A percentile compares a stretch with the other conserved stretches of the same genome.
phyloP scores from a whole-genome alignment of 1,140 invertebrate species.

The Nixonia krombeini region DNA sequence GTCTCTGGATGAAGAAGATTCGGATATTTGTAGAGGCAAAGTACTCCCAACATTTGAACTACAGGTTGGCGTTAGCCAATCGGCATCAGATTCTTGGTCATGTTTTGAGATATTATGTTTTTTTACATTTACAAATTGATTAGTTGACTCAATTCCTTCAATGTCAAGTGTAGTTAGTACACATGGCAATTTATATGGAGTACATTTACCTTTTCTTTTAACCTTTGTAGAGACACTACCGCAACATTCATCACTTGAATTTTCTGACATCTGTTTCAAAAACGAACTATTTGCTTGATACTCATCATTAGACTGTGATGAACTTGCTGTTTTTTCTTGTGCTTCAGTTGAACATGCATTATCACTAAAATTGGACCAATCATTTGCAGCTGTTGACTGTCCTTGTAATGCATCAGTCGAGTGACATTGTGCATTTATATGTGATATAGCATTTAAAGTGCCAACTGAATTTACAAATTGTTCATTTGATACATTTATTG shows the following conservation, averaged over 20 bases:
- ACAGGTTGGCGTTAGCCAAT: constrained; percentile 22
- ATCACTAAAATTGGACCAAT: background rate
- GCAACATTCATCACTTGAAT: background rate
- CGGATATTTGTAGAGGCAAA: constrained; percentile 28
- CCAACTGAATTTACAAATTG: background rate
- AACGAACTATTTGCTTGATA: constrained; percentile 11
- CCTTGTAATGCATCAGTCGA: background rate
- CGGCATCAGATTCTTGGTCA: constrained; percentile 17
- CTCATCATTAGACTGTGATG: background rate
- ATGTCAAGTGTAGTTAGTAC: constrained; percentile 58
- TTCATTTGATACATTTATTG: background rate
- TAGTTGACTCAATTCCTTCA: constrained; percentile 17
- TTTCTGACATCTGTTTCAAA: constrained; percentile 3
- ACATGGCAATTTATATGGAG: constrained; percentile 63
- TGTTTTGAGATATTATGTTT: constrained; percentile 5
- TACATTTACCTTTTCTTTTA: constrained; percentile 45
- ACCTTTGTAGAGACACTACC: constrained; percentile 3
- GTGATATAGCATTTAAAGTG: background rate
- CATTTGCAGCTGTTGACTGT: background rate
- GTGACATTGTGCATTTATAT: no score
- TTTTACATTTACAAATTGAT: constrained; percentile 10
- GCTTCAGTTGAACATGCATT: background rate
- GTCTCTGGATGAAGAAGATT: background rate
- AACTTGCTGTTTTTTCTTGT: background rate
- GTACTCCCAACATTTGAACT: constrained; percentile 34